Evolutionary conservation across 2,888 invertebrate species (phyloP), one percentile per base, ranked within the genome.

Genomic region (Octonoba sinensis): DNA sequence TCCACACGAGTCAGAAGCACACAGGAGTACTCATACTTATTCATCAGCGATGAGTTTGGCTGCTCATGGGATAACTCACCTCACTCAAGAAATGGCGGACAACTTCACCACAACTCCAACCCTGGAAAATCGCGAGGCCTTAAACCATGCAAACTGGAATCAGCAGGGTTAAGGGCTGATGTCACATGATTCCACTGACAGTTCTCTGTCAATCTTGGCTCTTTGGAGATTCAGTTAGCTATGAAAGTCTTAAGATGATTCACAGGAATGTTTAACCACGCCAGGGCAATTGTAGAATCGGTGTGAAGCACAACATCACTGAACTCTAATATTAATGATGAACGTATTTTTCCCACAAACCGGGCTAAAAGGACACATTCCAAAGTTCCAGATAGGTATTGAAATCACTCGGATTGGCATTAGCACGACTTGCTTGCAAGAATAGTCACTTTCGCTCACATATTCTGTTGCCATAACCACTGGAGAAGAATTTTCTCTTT

Each of bases 201-300:
- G 22, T 62, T 62, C 24, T 62, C 57, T 1, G 8, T 44, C 36
- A 36, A 27, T n/a, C 60, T 12, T 60, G 27, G 60, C 11, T 18
- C 16, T 24, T 36, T 62, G 20, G 36, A 62, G 8, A 36, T 44
- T 12, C 24, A 18, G 16, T 62, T 60, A 16, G 60, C 44, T 12
- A 62, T 36, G 15, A 62, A 62, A n/a, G 62, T 44, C 62, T 62
- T 36, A 27, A 36, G n/a, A n/a, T n/a, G n/a, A n/a, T n/a, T n/a
- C n/a, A n/a, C n/a, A n/a, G n/a, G 36, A 11, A 36, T 60, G 4
- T 60, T 60, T 16, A 60, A 60, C 60, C 60, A 60, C 16, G 60
- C 24, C 8, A 60, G 15, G 60, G 36, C 60, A 16, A 60, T 60
- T 22, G 36, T 36, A n/a, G 60, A n/a, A 60, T 60, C 36, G 4